phyloP scores from a whole-genome alignment of 2,113 vertebrate genomes.

The Herpailurus yagouaroundi region DNA sequence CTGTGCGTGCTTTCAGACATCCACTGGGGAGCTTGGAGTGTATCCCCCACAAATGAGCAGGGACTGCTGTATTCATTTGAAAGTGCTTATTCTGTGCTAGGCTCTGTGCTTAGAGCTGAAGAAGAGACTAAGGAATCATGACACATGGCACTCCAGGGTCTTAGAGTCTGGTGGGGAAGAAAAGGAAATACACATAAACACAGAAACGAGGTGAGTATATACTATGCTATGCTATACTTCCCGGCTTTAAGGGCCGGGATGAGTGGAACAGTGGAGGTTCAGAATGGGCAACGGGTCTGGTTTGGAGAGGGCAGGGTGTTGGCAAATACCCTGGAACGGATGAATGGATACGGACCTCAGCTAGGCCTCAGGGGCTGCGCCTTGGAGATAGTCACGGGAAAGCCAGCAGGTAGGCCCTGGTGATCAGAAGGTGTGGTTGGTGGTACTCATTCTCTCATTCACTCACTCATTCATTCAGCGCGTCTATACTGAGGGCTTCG shows the following conservation, averaged over 20 bases:
- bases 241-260: too few species aligned
- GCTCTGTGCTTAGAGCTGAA: background rate
- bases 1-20: background rate
- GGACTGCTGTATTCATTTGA: background rate
- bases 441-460: background rate
- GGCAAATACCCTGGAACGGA: background rate
- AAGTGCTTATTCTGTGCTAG: background rate
- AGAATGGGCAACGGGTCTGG: background rate
- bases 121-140: background rate
- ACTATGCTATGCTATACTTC: too few species aligned
- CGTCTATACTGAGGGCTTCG: background rate
- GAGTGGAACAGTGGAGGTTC: background rate
- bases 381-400: background rate
- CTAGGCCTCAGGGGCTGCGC: fast-evolving
- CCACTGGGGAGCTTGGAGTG: background rate
- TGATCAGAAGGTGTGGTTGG: background rate
- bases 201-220: background rate
- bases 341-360: background rate
- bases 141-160: background rate
- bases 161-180: background rate
- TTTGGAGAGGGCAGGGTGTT: background rate
- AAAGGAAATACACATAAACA: background rate
- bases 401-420: background rate
- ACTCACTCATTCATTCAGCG: background rate
- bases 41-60: background rate